Evolutionary conservation across 2,888 invertebrate species (phyloP).

Genomic region (Polydrusus cervinus): DNA sequence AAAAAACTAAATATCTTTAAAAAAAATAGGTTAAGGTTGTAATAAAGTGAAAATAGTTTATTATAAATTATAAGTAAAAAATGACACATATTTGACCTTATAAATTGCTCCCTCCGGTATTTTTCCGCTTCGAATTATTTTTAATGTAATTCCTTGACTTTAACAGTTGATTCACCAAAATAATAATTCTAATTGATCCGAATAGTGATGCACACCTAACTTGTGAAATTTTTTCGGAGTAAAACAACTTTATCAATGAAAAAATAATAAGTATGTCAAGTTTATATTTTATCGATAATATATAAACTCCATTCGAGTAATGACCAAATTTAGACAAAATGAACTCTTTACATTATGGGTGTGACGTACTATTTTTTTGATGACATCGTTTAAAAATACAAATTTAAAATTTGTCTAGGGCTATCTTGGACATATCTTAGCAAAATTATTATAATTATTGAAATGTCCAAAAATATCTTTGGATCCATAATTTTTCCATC

Average conservation of each 20-base stretch:
- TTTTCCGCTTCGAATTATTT: not conserved
- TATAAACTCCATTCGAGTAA: not conserved
- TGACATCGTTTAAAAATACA: too few species aligned
- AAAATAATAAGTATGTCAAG: not conserved
- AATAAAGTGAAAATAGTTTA: not conserved
- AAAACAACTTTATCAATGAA: not conserved
- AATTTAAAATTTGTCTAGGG: too few species aligned
- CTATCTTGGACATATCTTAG: too few species aligned
- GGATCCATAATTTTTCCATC: too few species aligned
- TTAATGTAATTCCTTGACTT: constrained; percentile 1
- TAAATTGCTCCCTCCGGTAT: not conserved
- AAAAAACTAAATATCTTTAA: too few species aligned
- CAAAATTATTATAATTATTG: too few species aligned
- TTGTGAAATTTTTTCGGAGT: not conserved
- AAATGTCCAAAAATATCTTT: too few species aligned
- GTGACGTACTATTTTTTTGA: too few species aligned
- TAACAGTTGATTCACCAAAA: not conserved
- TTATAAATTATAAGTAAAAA: not conserved
- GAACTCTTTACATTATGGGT: too few species aligned
- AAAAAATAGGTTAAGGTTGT: not conserved
- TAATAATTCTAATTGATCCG: not conserved
- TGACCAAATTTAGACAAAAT: too few species aligned
- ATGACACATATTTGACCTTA: constrained; percentile 5
- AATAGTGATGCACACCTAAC: constrained; percentile 14
- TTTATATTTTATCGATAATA: not conserved